phyloP scores from a whole-genome alignment of 2,888 invertebrate species.

The Brenthis hecate region DNA sequence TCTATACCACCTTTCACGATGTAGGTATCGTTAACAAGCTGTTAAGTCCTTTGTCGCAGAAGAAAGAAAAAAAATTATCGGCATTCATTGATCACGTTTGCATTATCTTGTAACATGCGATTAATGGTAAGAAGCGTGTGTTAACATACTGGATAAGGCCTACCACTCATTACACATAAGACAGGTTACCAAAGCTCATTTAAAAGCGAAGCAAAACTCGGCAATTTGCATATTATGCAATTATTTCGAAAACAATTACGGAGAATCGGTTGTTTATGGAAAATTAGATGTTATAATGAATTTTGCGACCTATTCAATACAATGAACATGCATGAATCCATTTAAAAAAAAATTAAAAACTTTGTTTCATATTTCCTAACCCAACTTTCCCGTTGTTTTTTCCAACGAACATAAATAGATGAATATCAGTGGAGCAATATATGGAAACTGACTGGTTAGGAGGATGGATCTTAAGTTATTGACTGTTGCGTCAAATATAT shows the following conservation, averaged over 20 bases:
- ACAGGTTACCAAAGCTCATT: constrained; percentile 33
- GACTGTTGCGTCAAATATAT: neutral
- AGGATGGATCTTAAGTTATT: neutral
- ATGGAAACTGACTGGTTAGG: neutral
- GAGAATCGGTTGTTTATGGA: constrained; percentile 28
- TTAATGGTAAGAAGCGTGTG: constrained; percentile 40
- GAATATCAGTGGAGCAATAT: neutral
- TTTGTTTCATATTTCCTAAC: no score
- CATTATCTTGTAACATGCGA: constrained; percentile 42
- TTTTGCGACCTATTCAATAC: constrained; percentile 1
- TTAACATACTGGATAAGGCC: constrained; percentile 31
- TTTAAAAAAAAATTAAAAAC: no score
- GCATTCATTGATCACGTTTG: constrained; percentile 40
- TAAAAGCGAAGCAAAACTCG: constrained; percentile 34
- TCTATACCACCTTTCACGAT: constrained; percentile 19
- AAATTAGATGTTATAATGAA: constrained; percentile 27
- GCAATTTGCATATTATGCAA: constrained; percentile 35
- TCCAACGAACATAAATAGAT: neutral
- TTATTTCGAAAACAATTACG: constrained; percentile 34
- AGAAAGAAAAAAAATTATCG: constrained; percentile 42
- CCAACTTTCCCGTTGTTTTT: no score
- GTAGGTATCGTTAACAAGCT: constrained; percentile 51
- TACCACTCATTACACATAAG: constrained; percentile 31
- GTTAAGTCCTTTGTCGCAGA: constrained; percentile 51
- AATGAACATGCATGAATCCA: no score